Conservation (phyloP, 2,888 invertebrate species). For the Phragmatobia fuliginosa region DNA sequence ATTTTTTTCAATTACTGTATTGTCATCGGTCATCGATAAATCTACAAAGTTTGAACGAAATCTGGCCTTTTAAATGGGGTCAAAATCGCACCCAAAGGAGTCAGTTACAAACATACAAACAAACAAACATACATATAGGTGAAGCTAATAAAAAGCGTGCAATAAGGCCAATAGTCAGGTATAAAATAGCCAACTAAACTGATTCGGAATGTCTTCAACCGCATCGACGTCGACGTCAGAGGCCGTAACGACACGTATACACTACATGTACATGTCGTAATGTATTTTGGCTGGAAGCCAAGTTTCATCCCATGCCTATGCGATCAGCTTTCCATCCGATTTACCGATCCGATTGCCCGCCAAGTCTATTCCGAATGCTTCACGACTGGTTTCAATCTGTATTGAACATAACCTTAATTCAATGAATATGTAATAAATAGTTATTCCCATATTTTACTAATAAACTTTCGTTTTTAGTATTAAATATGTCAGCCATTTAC, state of each 20-base stretch:
- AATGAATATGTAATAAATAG: constrained; percentile 49
- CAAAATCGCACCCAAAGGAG: no score
- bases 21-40: no score
- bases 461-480: not conserved
- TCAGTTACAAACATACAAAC: no score
- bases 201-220: constrained; percentile 42
- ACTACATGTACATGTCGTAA: constrained; percentile 54
- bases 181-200: constrained; percentile 15
- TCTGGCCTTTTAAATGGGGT: no score
- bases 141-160: no score
- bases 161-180: not conserved
- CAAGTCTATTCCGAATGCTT: constrained; percentile 51
- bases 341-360: constrained; percentile 50
- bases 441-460: constrained; percentile 14
- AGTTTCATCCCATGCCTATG: constrained; percentile 54
- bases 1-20: no score
- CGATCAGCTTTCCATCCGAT: constrained; percentile 62
- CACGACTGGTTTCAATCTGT: constrained; percentile 61
- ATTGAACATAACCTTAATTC: constrained; percentile 50
- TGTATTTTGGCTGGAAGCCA: constrained; percentile 62
- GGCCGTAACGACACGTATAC: constrained; percentile 52
- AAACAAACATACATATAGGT: no score
- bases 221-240: constrained; percentile 47
- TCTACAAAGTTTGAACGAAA: no score
- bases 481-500: not conserved